A percentile compares a stretch with the other conserved stretches of the same genome.
These are phyloP conservation scores for Chlorocebus sabaeus DNA, from an alignment of 2,113 vertebrate species.

Conservation along the genomic window DNA sequence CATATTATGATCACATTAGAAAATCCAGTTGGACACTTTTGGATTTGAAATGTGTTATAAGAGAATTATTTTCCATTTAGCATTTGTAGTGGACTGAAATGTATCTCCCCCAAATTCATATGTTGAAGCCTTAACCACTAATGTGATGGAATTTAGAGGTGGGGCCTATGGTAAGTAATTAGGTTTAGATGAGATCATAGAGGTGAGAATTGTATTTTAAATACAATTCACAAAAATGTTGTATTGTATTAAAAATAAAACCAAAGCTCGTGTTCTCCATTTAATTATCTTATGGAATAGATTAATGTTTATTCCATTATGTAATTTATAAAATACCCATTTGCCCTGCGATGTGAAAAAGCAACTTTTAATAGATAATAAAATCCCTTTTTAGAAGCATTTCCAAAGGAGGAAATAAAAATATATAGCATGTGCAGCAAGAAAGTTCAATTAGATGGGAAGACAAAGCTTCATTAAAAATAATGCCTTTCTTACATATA, in stretches of 20 bases:
- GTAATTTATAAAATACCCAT: background rate
- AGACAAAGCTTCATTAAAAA: background rate
- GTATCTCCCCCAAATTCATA: no score
- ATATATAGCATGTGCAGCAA: background rate
- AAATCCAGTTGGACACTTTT: background rate
- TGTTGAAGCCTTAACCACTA: no score
- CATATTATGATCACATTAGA: background rate
- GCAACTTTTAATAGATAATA: background rate
- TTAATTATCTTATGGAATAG: background rate
- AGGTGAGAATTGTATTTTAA: no score
- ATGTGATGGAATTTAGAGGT: no score
- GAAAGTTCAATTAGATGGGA: background rate
- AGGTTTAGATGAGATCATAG: no score
- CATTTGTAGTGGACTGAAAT: no score
- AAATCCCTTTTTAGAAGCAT: background rate
- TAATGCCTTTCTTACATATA: background rate
- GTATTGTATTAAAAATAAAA: constrained; percentile 13
- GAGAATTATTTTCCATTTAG: background rate
- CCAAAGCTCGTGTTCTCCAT: background rate
- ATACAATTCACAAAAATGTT: no score
- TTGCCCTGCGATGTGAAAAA: background rate
- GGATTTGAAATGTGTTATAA: background rate
- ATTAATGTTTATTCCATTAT: background rate
- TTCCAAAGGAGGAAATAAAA: background rate
- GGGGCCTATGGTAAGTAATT: no score